Conservation (phyloP, 2,113 vertebrate species). For the Cyrtonyx montezumae region DNA sequence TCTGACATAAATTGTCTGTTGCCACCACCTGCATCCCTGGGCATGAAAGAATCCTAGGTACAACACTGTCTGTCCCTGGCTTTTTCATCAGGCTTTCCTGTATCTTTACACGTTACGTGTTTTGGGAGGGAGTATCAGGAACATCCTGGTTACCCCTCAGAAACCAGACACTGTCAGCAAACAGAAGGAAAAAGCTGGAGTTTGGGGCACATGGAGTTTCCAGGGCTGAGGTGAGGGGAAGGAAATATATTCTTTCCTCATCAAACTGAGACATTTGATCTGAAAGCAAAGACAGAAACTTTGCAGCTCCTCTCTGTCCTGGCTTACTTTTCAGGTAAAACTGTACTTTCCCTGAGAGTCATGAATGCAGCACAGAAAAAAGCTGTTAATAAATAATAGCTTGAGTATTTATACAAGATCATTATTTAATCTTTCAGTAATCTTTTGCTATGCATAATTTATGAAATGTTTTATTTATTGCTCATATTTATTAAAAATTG, state of each 20-base stretch:
- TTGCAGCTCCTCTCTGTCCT: not conserved
- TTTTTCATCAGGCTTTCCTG: not conserved
- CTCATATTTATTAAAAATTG: conserved; percentile 72
- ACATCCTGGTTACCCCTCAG: not conserved
- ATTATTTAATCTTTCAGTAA: conserved; percentile 74
- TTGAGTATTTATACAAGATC: conserved; percentile 62
- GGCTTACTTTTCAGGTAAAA: conserved; percentile 22
- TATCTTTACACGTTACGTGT: not conserved
- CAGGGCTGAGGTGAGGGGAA: not conserved
- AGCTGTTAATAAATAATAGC: conserved; percentile 64
- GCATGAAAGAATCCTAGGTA: not conserved
- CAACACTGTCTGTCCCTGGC: not conserved
- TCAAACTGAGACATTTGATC: not conserved
- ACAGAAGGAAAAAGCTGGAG: not conserved
- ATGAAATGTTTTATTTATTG: conserved; percentile 74
- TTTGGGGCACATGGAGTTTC: not conserved
- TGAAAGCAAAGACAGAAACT: not conserved
- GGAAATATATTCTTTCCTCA: not conserved
- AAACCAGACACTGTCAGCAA: not conserved
- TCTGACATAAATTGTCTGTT: not conserved
- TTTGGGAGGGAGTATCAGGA: not conserved
- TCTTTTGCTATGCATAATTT: conserved; percentile 67
- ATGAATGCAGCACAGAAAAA: conserved; percentile 3
- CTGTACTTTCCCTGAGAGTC: not conserved
- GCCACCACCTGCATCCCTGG: not conserved